A percentile compares a stretch with the other conserved stretches of the same genome.
Conservation (phyloP, 2,888 invertebrate genomes). For the Lysandra bellargus region DNA sequence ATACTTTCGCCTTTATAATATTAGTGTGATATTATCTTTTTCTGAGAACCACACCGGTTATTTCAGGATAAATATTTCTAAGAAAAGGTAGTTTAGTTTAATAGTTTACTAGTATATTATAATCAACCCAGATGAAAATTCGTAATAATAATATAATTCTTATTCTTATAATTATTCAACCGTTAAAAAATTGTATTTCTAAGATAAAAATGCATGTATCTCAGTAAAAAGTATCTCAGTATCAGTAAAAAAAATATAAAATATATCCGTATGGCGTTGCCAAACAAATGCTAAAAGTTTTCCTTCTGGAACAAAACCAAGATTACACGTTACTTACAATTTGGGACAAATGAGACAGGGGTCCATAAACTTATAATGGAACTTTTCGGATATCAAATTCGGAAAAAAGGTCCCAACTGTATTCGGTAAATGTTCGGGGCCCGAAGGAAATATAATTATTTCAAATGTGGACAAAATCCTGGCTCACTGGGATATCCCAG, state of each 20-base stretch:
- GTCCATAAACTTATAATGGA: slow-evolving; percentile 35
- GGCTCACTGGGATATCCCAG: slow-evolving; percentile 8
- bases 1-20: background rate
- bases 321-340: slow-evolving; percentile 26
- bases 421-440: slow-evolving; percentile 38
- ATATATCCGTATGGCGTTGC: background rate
- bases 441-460: slow-evolving; percentile 44
- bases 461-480: slow-evolving; percentile 34
- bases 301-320: slow-evolving; percentile 7
- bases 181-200: background rate
- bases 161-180: too few species aligned
- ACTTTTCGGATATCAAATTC: slow-evolving; percentile 34
- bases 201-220: background rate
- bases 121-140: too few species aligned
- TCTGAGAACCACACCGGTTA: too few species aligned
- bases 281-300: slow-evolving; percentile 5
- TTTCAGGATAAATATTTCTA: too few species aligned
- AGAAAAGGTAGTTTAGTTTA: too few species aligned
- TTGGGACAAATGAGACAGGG: slow-evolving; percentile 27
- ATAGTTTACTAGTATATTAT: too few species aligned
- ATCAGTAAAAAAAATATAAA: background rate
- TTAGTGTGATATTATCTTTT: too few species aligned
- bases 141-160: too few species aligned
- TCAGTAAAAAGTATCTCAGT: too few species aligned
- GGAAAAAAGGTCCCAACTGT: slow-evolving; percentile 38